Evolutionary conservation across 2,888 invertebrate genomes (phyloP).

Genomic region (Dicyrtomina minuta): DNA sequence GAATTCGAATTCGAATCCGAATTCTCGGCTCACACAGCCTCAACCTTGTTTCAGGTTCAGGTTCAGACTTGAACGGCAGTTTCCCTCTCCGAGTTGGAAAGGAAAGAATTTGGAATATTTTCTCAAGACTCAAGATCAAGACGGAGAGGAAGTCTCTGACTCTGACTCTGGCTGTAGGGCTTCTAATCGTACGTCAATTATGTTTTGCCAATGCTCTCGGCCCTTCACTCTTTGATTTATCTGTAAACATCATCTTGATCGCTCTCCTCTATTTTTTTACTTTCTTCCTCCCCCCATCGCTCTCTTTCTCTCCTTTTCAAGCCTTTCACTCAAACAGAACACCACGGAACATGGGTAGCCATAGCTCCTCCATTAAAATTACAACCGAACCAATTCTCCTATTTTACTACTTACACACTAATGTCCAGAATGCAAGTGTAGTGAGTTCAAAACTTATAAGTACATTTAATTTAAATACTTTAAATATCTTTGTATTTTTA

Average conservation of each 20-base stretch:
- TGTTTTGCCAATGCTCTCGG: constrained; percentile 18
- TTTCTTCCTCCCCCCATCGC: constrained; percentile 4
- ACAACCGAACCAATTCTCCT: not conserved
- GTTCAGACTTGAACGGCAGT: too few species aligned
- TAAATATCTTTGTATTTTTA: too few species aligned
- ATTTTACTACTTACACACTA: too few species aligned
- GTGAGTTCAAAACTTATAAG: too few species aligned
- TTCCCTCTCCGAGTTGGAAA: too few species aligned
- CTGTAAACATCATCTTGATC: constrained; percentile 18
- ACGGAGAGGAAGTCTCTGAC: not conserved
- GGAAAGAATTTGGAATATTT: constrained; percentile 20
- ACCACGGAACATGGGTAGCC: not conserved
- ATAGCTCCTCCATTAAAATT: not conserved
- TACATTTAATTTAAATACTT: too few species aligned
- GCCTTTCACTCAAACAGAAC: constrained; percentile 2
- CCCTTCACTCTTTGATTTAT: constrained; percentile 20
- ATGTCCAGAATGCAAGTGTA: too few species aligned
- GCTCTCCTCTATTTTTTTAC: constrained; percentile 5
- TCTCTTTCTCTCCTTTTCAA: not conserved
- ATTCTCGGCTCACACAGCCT: not conserved
- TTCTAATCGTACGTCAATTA: constrained; percentile 20
- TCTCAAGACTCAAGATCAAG: not conserved
- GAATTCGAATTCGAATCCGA: not conserved
- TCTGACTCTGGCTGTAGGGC: too few species aligned
- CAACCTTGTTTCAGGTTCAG: not conserved